phyloP scores from a whole-genome alignment of 2,888 invertebrate species.

The Platypus cylindrus region DNA sequence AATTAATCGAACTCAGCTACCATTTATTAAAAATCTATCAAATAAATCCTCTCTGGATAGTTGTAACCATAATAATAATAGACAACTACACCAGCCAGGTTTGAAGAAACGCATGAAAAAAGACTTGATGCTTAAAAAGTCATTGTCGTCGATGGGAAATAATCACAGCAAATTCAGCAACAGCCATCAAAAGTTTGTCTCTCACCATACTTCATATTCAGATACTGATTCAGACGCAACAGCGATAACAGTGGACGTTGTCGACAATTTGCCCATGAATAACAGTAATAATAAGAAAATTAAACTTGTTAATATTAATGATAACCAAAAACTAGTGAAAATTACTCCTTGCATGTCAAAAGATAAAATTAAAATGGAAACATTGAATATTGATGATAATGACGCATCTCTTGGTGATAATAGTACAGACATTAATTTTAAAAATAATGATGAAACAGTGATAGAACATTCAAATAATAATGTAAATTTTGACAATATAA shows the following conservation, averaged over 20 bases:
- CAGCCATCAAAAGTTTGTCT: too few relatives aligned
- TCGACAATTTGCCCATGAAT: constrained; percentile 4
- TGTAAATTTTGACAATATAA: too few relatives aligned
- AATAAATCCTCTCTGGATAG: constrained; percentile 19
- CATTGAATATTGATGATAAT: constrained; percentile 5
- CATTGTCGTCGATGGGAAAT: constrained; percentile 16
- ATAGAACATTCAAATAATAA: too few relatives aligned
- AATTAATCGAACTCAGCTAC: constrained; percentile 37
- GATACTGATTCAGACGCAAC: constrained; percentile 29
- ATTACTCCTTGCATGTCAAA: constrained; percentile 10
- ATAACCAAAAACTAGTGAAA: constrained; percentile 14
- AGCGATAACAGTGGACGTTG: constrained; percentile 21
- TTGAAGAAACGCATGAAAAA: constrained; percentile 23
- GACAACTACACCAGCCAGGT: constrained; percentile 21
- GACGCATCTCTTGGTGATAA: too few relatives aligned
- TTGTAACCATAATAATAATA: constrained; percentile 4
- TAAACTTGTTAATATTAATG: constrained; percentile 15
- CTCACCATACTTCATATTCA: constrained; percentile 27
- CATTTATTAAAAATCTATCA: constrained; percentile 30
- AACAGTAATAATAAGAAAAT: constrained; percentile 6
- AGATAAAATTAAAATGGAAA: constrained; percentile 11
- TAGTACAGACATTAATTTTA: too few relatives aligned
- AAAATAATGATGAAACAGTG: too few relatives aligned
- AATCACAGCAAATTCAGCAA: neutral
- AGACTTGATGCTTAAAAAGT: constrained; percentile 17